Conservation (phyloP, 2,113 vertebrate species). For the Andinoacara biseriatus region DNA sequence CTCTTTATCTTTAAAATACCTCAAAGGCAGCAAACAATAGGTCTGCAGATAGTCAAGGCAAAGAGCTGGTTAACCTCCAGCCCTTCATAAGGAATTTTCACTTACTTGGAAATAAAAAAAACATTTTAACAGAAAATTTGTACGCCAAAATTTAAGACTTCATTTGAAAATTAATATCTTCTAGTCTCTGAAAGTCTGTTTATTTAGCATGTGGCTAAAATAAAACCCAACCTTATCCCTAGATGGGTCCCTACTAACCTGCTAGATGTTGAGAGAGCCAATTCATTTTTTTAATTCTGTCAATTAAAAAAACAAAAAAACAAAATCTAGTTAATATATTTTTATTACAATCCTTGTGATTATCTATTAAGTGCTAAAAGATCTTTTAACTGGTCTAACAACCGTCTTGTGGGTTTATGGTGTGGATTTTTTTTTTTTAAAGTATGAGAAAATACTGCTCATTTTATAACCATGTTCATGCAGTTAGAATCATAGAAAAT, state of each 20-base stretch:
- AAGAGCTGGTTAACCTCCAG: background rate
- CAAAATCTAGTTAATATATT: background rate
- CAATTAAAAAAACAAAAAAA: background rate
- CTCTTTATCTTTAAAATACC: background rate
- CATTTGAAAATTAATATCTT: background rate
- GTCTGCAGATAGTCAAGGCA: background rate
- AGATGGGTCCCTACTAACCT: background rate
- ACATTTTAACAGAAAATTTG: background rate
- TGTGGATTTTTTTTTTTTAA: no score
- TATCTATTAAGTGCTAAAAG: background rate
- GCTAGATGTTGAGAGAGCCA: no score
- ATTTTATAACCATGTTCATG: background rate
- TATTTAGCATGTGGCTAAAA: background rate
- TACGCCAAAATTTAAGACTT: background rate
- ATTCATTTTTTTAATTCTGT: background rate
- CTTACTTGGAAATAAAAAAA: background rate
- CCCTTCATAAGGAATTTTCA: background rate
- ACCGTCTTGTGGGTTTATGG: no score
- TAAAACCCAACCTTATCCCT: background rate
- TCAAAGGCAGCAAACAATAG: background rate
- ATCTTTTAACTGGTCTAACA: no score
- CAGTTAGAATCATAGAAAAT: background rate
- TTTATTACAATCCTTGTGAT: background rate
- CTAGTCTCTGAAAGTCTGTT: background rate
- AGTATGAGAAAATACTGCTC: background rate